A percentile compares a stretch with the other conserved stretches of the same genome.
Conservation (phyloP, 2,797 vertebrate species). For the Numenius phaeopus region DNA sequence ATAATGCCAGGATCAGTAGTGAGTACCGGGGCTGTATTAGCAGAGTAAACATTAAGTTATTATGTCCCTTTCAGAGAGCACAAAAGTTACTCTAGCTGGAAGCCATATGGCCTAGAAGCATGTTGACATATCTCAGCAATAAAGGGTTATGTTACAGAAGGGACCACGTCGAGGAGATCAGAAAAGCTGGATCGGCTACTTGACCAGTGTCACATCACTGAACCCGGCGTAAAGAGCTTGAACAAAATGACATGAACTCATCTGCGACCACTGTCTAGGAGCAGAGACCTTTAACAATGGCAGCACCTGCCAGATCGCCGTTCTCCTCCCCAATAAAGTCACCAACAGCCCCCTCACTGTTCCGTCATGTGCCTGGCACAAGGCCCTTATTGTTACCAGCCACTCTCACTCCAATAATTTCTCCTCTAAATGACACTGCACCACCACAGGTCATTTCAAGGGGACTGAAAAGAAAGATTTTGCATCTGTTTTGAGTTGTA, state of each 20-base stretch:
- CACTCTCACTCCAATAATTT: slow-evolving; percentile 76
- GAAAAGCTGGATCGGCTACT: slow-evolving; percentile 68
- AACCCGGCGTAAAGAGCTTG: slow-evolving; percentile 52
- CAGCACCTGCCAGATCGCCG: slow-evolving; percentile 88
- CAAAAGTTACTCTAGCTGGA: slow-evolving; percentile 55
- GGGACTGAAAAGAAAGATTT: slow-evolving; percentile 81
- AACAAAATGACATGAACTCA: slow-evolving; percentile 71
- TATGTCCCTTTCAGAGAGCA: slow-evolving; percentile 20
- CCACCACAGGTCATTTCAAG: slow-evolving; percentile 82
- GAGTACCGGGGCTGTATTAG: not conserved
- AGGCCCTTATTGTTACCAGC: slow-evolving; percentile 85
- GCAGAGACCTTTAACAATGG: slow-evolving; percentile 85
- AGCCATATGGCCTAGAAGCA: slow-evolving; percentile 62
- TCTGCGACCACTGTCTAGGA: slow-evolving; percentile 82
- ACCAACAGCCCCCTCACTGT: slow-evolving; percentile 78
- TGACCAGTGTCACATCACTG: slow-evolving; percentile 70
- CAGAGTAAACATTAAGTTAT: slow-evolving; percentile 32
- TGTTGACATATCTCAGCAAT: slow-evolving; percentile 66
- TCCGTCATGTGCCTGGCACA: slow-evolving; percentile 88
- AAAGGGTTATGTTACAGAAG: slow-evolving; percentile 58
- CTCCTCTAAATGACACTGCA: slow-evolving; percentile 76
- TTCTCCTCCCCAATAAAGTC: slow-evolving; percentile 74
- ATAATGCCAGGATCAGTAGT: not conserved
- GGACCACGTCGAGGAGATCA: slow-evolving; percentile 56
- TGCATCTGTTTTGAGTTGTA: slow-evolving; percentile 87